Evolutionary conservation across 2,888 invertebrate genomes (phyloP), one percentile per base, ranked within the genome.

Genomic region (Drosophila birchii): DNA sequence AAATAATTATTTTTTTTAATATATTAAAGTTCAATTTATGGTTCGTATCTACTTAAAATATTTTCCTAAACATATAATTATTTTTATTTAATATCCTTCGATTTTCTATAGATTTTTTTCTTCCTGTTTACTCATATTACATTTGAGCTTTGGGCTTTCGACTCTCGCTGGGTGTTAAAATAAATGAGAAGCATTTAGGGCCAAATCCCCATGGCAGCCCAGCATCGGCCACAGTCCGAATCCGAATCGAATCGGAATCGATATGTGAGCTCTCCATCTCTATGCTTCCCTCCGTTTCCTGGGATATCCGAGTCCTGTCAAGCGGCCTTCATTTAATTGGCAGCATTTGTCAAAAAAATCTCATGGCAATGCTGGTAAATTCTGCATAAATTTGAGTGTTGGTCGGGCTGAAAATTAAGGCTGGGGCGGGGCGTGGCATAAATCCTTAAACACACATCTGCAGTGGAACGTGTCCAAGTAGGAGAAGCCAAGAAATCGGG

Each of bases 111-210:
- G 5, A 12, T 1, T 6, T 5, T 23, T 39, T 43, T 34, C 47
- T 29, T 26, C 4, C 66, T 16, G 36, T 62, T 41, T 38, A 26
- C 23, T 55, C 47, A 16, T 54, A 60, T 68, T 61, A 61, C 57
- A 57, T 63, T 56, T 68, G 68, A 56, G 76, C 75, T 73, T 49
- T 76, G 63, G 53, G 60, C 64, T 47, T 64, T 56, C 62, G 63
- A 67, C 39, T 62, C 64, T 72, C 29, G 56, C 61, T 43, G 67
- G 76, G 70, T 59, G 69, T 79, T 69, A 58, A 70, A 79, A 79
- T 75, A 80, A 80, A 79, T 79, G 78, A 62, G 57, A 51, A 64
- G 68, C 78, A 72, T 73, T 79, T 80, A 80, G 58, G 75, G 62
- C 56, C 59, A 64, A 79, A 73, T 77, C 66, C 75, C 75, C 71